Conservation (phyloP, 2,888 invertebrate genomes). For the Beris morrisii region DNA sequence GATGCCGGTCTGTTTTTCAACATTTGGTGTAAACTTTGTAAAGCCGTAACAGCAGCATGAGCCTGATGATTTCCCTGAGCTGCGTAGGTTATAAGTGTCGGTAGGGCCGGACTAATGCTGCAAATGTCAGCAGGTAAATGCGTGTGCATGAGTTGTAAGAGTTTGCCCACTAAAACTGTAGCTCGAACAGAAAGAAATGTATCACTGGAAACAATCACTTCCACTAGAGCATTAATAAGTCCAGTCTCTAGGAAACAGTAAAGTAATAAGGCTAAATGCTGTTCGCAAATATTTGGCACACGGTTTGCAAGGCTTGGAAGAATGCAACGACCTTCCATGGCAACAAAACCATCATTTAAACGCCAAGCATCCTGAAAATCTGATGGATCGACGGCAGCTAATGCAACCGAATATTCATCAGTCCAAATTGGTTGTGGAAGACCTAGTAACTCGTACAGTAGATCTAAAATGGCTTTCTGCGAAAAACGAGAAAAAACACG, state of each 20-base stretch:
- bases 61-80: constrained; percentile 79
- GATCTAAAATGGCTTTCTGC: constrained; percentile 88
- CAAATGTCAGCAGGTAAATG: constrained; percentile 86
- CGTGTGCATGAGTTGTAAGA: constrained; percentile 82
- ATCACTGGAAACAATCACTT: constrained; percentile 88
- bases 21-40: constrained; percentile 77
- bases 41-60: constrained; percentile 76
- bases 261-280: constrained; percentile 85
- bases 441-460: constrained; percentile 86
- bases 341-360: constrained; percentile 91
- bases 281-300: constrained; percentile 87
- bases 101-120: constrained; percentile 80
- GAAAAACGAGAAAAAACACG: constrained; percentile 41
- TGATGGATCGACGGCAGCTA: constrained; percentile 86
- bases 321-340: constrained; percentile 83
- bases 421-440: constrained; percentile 90
- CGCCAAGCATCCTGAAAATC: constrained; percentile 85
- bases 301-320: constrained; percentile 83
- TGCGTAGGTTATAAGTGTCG: constrained; percentile 78
- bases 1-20: constrained; percentile 80
- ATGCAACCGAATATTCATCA: constrained; percentile 85
- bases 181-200: constrained; percentile 88
- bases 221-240: constrained; percentile 83
- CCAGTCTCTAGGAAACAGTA: constrained; percentile 88
- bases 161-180: constrained; percentile 85